Conservation (phyloP, 2,888 invertebrate species). For the Drosophila percnosoma region DNA sequence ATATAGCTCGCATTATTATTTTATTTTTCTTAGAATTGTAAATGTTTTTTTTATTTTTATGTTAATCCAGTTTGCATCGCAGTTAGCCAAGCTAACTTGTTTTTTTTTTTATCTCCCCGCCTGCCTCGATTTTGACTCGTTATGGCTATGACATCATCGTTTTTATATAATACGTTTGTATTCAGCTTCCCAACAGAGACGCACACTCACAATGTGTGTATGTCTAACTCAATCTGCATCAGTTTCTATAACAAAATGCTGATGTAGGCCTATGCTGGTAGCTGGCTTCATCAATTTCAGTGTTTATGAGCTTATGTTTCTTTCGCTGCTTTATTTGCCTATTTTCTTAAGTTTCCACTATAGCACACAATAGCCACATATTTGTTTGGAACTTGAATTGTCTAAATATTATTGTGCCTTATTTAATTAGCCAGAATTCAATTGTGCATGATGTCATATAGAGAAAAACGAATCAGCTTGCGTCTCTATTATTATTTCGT, state of each 20-base stretch:
- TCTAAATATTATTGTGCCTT: slow-evolving; percentile 18
- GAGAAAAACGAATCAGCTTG: slow-evolving; percentile 10
- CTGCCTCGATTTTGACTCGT: slow-evolving; percentile 25
- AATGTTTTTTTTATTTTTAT: slow-evolving; percentile 4
- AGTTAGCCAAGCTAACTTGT: slow-evolving; percentile 18
- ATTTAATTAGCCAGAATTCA: slow-evolving; percentile 7
- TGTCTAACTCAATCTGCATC: slow-evolving; percentile 14
- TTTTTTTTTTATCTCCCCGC: slow-evolving; percentile 2
- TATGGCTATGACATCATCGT: slow-evolving; percentile 56
- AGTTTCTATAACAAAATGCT: slow-evolving; percentile 23
- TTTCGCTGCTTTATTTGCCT: slow-evolving; percentile 30
- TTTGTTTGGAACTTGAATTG: slow-evolving; percentile 7
- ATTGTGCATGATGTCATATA: slow-evolving; percentile 27
- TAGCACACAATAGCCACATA: background rate
- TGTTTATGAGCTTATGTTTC: slow-evolving; percentile 24
- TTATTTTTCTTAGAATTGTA: slow-evolving; percentile 6
- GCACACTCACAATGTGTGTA: slow-evolving; percentile 6
- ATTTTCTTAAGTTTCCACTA: slow-evolving; percentile 16
- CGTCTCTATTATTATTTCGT: background rate
- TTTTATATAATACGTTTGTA: slow-evolving; percentile 29
- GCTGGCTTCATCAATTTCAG: slow-evolving; percentile 38
- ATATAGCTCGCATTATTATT: background rate
- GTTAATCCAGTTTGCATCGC: slow-evolving; percentile 8
- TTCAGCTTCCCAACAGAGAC: slow-evolving; percentile 55
- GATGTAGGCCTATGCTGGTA: slow-evolving; percentile 15